Base-by-base conservation (phyloP, 2,797 vertebrate genomes). In the Chromobotia macracanthus region DNA sequence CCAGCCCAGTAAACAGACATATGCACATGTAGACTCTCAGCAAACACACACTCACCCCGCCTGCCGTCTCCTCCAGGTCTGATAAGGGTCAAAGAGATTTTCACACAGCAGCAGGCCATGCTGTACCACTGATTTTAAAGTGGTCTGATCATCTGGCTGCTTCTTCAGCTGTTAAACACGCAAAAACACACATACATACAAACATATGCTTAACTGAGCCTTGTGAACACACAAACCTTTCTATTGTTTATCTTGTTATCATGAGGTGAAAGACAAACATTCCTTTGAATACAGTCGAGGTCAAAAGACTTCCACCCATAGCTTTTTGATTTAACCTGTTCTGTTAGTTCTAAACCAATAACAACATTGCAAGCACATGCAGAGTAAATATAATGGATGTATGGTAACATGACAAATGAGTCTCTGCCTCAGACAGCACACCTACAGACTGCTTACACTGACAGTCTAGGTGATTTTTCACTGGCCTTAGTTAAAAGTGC, bases 51-150 rank as follows among this genome's bases (percentile, higher is more conserved):
- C 96, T 95, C 85, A 98, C 97, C 97, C 96, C 0, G 94, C 91
- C 83, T 95, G 94, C 80, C 93, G 94, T 86, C 96, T 94, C 83
- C 96, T 91, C 97, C 97, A 99, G 0, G 93, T 96, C 92, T 99
- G 96, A 91, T 97, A 97, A 82, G 97, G 97, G 87, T 99, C 97
- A 58, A 97, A 97, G 75, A 98, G 94, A 76, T 95, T 95, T 87
- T 99, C 96, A 2, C 93, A 96, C 79, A 99, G 92, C 67, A 96
- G 93, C 2, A 99, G 90, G 19, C 95, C 94, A 0, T 98, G 93
- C 58, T 95, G 90, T 74, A 95, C 92, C 21, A 95, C 92, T 0
- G 21, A 87, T 82, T 95, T 92, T 80, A 96, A 92, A 69, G 89
- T 91, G 0, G 81, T 3, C 80, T 80, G 81, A 66, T 92, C 90